These are phyloP conservation scores for Leptodactylus fallax DNA, from an alignment of 2,797 vertebrate species.

Conservation along the genomic window DNA sequence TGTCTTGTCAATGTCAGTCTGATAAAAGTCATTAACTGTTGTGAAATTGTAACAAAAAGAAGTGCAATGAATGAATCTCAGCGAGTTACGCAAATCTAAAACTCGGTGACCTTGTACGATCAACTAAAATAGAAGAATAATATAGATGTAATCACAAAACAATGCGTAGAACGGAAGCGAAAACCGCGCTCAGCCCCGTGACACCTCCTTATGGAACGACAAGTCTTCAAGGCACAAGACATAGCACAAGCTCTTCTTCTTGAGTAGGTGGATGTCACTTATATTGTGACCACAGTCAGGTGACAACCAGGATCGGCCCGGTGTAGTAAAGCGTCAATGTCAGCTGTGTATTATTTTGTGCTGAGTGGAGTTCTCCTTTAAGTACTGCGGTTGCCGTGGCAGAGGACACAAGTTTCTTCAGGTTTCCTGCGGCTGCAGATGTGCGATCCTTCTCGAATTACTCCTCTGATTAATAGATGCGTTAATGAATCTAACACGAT, in stretches of 20 bases:
- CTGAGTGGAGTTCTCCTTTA: not conserved
- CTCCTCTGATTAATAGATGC: slow-evolving; percentile 32
- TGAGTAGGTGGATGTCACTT: too few relatives aligned
- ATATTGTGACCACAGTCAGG: too few relatives aligned
- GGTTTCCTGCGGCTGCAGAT: slow-evolving; percentile 6
- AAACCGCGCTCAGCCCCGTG: too few relatives aligned
- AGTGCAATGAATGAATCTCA: not conserved
- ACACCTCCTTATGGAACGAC: not conserved
- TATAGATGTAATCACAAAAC: not conserved
- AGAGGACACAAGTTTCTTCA: not conserved
- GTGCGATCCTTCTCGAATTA: slow-evolving; percentile 11
- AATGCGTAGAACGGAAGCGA: not conserved
- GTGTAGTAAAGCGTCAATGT: too few relatives aligned
- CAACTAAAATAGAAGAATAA: not conserved
- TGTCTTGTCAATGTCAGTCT: slow-evolving; percentile 1
- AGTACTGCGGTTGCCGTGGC: not conserved
- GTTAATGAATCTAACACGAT: slow-evolving; percentile 10
- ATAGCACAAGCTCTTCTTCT: not conserved
- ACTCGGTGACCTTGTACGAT: not conserved
- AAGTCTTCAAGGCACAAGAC: too few relatives aligned
- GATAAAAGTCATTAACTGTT: not conserved
- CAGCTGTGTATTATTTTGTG: too few relatives aligned
- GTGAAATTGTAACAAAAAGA: not conserved
- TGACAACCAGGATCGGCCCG: too few relatives aligned
- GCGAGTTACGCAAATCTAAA: too few relatives aligned